These are phyloP conservation scores for Apodemia hepburni DNA, from an alignment of 2,888 invertebrate genomes.

Conservation along the genomic window DNA sequence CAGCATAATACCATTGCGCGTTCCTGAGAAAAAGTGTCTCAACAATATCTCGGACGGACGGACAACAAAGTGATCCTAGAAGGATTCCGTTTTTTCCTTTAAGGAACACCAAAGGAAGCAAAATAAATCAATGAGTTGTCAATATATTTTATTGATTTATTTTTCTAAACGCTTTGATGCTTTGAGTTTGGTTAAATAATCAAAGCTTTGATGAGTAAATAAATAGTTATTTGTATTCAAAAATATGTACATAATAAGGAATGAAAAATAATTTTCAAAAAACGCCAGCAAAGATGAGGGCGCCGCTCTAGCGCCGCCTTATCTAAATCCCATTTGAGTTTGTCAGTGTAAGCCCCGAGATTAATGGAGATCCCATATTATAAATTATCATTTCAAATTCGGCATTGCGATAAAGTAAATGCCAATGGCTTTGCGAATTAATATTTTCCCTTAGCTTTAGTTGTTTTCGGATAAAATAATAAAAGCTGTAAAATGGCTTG, in stretches of 20 bases:
- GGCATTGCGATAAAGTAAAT: slow-evolving; percentile 16
- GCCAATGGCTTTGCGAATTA: slow-evolving; percentile 1
- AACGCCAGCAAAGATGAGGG: neutral
- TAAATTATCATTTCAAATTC: slow-evolving; percentile 38
- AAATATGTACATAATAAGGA: slow-evolving; percentile 10
- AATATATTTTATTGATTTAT: neutral
- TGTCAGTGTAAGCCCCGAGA: slow-evolving; percentile 14
- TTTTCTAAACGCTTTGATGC: neutral
- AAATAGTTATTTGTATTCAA: neutral
- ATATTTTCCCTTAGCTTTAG: neutral
- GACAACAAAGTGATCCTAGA: too few species aligned
- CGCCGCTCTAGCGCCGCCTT: slow-evolving; percentile 6
- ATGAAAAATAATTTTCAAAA: neutral
- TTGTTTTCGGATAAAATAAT: neutral
- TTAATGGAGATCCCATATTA: slow-evolving; percentile 27
- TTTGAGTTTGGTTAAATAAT: too few species aligned
- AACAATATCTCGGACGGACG: too few species aligned
- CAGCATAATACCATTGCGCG: too few species aligned
- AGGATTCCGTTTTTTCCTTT: too few species aligned
- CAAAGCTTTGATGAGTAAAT: neutral
- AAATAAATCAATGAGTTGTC: neutral
- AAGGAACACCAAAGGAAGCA: too few species aligned
- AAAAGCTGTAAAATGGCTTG: neutral
- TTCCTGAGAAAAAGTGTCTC: too few species aligned
- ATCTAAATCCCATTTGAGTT: slow-evolving; percentile 16